A percentile compares a stretch with the other conserved stretches of the same genome.
phyloP scores from a whole-genome alignment of 1,140 invertebrate genomes.

The Rhizoglyphus robini region DNA sequence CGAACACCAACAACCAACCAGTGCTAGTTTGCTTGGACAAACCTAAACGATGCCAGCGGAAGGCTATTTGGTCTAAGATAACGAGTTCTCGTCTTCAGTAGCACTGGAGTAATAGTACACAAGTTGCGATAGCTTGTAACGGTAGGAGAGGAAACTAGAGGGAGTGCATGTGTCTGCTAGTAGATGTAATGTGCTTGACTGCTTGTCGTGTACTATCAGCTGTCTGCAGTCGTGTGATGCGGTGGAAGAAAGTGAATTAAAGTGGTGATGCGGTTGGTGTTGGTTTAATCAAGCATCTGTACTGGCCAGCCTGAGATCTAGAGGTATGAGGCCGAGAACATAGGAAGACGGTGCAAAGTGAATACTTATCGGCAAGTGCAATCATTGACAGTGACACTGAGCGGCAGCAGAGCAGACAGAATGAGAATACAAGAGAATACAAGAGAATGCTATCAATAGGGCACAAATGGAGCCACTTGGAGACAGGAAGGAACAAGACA shows the following conservation, averaged over 20 bases:
- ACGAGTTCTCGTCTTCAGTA: too few relatives aligned
- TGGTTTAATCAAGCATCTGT: not conserved
- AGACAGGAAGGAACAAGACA: not conserved
- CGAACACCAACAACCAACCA: too few relatives aligned
- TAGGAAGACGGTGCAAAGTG: too few relatives aligned
- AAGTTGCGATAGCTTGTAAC: not conserved
- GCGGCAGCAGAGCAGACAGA: too few relatives aligned
- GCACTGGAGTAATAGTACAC: not conserved
- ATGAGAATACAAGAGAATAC: too few relatives aligned
- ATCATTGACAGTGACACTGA: too few relatives aligned
- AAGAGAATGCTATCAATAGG: not conserved
- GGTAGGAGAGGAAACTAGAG: not conserved
- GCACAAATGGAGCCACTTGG: not conserved
- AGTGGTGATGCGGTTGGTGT: not conserved
- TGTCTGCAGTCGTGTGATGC: not conserved
- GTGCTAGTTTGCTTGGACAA: too few relatives aligned
- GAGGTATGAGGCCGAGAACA: too few relatives aligned
- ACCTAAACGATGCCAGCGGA: too few relatives aligned
- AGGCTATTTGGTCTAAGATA: too few relatives aligned
- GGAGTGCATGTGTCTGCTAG: not conserved
- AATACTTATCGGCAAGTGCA: too few relatives aligned
- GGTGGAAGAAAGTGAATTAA: not conserved
- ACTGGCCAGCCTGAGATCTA: too few relatives aligned
- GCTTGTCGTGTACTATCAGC: not conserved
- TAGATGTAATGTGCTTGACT: not conserved